Conservation (phyloP, 2,888 invertebrate species). For the Hyppa rectilinea region DNA sequence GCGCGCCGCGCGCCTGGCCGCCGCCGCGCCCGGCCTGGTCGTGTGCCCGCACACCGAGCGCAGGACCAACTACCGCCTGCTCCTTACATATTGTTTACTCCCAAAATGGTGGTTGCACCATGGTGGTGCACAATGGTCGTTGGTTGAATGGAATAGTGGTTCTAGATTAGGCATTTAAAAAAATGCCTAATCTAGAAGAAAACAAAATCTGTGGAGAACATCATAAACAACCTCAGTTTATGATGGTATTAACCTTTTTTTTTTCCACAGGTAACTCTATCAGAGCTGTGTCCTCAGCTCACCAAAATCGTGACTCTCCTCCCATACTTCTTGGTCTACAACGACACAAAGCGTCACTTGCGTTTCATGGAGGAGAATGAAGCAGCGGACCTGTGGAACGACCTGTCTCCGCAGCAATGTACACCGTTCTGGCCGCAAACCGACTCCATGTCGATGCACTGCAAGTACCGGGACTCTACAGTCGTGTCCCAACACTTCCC, state of each 20-base stretch:
- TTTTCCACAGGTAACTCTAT: slow-evolving; percentile 90
- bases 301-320: slow-evolving; percentile 95
- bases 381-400: slow-evolving; percentile 95
- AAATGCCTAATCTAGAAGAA: neutral
- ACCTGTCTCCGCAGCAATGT: slow-evolving; percentile 93
- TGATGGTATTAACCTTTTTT: neutral
- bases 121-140: no score
- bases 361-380: slow-evolving; percentile 97
- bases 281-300: slow-evolving; percentile 93
- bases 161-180: no score
- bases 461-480: slow-evolving; percentile 94
- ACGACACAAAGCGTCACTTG: slow-evolving; percentile 91
- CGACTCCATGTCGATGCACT: slow-evolving; percentile 94
- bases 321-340: slow-evolving; percentile 95
- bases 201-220: neutral
- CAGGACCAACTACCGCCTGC: slow-evolving; percentile 93
- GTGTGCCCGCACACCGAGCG: slow-evolving; percentile 94
- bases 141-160: no score
- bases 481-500: slow-evolving; percentile 94
- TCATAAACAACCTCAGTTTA: neutral
- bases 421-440: slow-evolving; percentile 96
- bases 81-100: slow-evolving; percentile 74
- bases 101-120: no score
- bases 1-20: slow-evolving; percentile 92
- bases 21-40: slow-evolving; percentile 94